Percentiles rank a stretch among this genome's conserved stretches.
These are phyloP conservation scores for Pediacus dermestoides DNA, from an alignment of 2,888 invertebrate genomes.

Conservation along the genomic window DNA sequence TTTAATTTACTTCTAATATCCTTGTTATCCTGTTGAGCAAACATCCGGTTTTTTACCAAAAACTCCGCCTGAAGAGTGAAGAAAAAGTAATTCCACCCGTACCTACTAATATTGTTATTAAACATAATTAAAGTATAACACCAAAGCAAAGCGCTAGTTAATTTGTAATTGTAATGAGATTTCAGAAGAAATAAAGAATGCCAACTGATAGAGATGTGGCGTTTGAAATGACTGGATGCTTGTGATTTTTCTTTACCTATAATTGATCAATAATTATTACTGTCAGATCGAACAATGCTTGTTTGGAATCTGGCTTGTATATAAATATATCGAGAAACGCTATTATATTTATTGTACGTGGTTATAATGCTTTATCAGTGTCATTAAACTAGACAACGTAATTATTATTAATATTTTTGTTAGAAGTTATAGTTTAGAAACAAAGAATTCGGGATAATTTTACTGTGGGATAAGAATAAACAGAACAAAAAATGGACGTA, in stretches of 20 bases:
- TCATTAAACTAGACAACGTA: conserved; percentile 6
- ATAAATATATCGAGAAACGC: conserved; percentile 32
- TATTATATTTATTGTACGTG: conserved; percentile 33
- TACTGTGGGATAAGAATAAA: no score
- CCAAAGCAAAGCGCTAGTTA: conserved; percentile 11
- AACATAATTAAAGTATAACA: no score
- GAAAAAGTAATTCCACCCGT: no score
- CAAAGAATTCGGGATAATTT: no score
- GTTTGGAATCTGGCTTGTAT: conserved; percentile 35
- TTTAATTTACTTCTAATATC: no score
- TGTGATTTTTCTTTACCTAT: conserved; percentile 36
- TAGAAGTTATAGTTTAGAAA: no score
- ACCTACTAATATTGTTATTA: no score
- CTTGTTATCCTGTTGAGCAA: no score
- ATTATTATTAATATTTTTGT: no score
- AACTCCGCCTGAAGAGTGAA: no score
- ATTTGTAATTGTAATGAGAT: conserved; percentile 29
- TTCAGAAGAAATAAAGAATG: conserved; percentile 33
- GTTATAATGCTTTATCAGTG: conserved; percentile 30
- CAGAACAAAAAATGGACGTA: no score
- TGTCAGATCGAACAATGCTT: conserved; percentile 38
- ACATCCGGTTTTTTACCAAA: no score
- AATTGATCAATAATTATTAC: conserved; percentile 44
- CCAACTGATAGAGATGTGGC: conserved; percentile 32
- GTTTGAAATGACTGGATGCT: conserved; percentile 37